Evolutionary conservation across 2,797 vertebrate genomes (phyloP).

Genomic region (Ctenosaura bakeri): DNA sequence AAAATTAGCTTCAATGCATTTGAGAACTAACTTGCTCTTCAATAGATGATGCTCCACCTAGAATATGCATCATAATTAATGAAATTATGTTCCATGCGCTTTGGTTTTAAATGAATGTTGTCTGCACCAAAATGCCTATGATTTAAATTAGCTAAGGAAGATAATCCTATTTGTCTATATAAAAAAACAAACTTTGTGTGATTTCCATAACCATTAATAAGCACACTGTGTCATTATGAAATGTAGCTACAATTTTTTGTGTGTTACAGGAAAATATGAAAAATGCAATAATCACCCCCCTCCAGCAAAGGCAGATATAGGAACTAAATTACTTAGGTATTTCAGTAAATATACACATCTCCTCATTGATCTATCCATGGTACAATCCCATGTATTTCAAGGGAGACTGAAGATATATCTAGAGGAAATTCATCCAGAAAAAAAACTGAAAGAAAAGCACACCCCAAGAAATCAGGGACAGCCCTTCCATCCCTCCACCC

Average conservation of each 20-base stretch:
- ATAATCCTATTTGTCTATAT: slow-evolving; percentile 27
- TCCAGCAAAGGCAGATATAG: slow-evolving; percentile 16
- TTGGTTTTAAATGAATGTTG: slow-evolving; percentile 60
- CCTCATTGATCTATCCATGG: slow-evolving; percentile 22
- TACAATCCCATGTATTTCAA: slow-evolving; percentile 52
- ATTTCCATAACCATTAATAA: slow-evolving; percentile 58
- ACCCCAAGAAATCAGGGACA: background rate
- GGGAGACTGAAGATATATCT: slow-evolving; percentile 38
- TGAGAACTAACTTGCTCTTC: slow-evolving; percentile 58
- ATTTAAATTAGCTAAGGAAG: slow-evolving; percentile 53
- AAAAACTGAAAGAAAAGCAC: background rate
- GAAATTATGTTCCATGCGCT: slow-evolving; percentile 46
- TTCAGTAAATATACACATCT: background rate
- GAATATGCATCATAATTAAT: slow-evolving; percentile 67
- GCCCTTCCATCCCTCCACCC: no score
- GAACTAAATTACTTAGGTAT: background rate
- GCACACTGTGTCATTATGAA: slow-evolving; percentile 25
- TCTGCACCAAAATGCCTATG: slow-evolving; percentile 36
- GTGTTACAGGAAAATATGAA: background rate
- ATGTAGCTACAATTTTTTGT: slow-evolving; percentile 14
- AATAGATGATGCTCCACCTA: slow-evolving; percentile 50
- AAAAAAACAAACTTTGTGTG: slow-evolving; percentile 61
- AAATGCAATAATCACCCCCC: background rate
- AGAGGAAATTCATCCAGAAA: slow-evolving; percentile 3
- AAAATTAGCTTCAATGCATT: slow-evolving; percentile 42